Conservation (phyloP, 2,797 vertebrate genomes). For the Calcarius lapponicus region DNA sequence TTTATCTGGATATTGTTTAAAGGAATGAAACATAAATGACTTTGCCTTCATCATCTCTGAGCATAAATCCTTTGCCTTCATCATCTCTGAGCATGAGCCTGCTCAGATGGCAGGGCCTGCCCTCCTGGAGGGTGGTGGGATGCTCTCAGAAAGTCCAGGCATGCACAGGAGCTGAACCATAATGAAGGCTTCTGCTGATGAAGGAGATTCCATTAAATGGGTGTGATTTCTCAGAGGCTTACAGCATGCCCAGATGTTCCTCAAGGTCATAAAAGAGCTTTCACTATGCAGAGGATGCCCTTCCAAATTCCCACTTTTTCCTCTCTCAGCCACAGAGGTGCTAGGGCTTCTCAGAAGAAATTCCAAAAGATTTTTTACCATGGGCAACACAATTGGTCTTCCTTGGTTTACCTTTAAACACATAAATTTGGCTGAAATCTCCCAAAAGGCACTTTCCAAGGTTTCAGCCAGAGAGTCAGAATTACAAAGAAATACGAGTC, state of each 20-base stretch:
- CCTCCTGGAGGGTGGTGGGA: background rate
- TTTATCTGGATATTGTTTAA: background rate
- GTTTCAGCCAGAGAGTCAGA: background rate
- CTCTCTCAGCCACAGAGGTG: background rate
- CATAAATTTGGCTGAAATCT: background rate
- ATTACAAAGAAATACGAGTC: too few species aligned
- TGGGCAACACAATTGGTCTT: background rate
- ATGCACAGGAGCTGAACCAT: background rate
- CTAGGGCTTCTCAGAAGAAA: background rate
- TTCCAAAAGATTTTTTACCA: background rate
- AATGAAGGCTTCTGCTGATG: background rate
- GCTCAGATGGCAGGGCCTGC: background rate
- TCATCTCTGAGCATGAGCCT: background rate
- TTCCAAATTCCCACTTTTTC: background rate
- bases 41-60: too few species aligned
- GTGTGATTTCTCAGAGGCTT: background rate
- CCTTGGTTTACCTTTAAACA: background rate
- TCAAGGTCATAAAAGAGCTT: background rate
- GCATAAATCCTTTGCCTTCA: too few species aligned
- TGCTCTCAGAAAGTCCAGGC: background rate
- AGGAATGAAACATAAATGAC: background rate
- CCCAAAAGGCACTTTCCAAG: background rate
- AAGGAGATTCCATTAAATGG: background rate
- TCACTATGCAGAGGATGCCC: background rate
- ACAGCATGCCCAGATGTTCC: background rate